Evolutionary conservation across 2,113 vertebrate genomes (phyloP).

Genomic region (Baryphthengus martii): DNA sequence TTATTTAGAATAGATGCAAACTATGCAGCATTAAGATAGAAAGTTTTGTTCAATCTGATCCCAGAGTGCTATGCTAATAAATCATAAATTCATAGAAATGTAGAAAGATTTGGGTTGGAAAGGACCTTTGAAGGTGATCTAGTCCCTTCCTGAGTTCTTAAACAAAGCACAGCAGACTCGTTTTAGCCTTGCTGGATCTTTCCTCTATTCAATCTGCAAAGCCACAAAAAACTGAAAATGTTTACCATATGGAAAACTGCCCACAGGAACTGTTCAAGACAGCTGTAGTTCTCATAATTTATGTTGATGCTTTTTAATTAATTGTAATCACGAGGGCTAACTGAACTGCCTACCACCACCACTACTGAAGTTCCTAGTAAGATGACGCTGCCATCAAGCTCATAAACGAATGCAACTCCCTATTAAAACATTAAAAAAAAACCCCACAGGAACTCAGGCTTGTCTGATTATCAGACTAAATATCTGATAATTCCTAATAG

Average conservation of each 20-base stretch:
- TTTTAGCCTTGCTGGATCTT: neutral
- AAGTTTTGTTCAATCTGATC: neutral
- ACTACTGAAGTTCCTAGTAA: neutral
- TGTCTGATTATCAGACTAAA: too few relatives aligned
- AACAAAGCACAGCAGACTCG: neutral
- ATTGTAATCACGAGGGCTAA: neutral
- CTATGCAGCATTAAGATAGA: neutral
- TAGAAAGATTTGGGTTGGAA: neutral
- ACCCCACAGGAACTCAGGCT: neutral
- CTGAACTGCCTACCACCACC: neutral
- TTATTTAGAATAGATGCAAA: neutral
- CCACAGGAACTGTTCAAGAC: neutral
- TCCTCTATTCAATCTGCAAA: neutral
- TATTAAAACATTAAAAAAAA: rapidly evolving
- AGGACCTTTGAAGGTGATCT: neutral
- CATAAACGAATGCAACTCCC: neutral
- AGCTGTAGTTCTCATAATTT: neutral
- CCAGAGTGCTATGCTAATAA: neutral
- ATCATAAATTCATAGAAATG: neutral
- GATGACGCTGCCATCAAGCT: neutral
- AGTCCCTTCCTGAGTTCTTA: neutral
- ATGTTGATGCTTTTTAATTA: neutral
- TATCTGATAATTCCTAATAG: neutral
- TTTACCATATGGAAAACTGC: neutral
- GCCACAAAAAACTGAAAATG: neutral